phyloP scores from a whole-genome alignment of 2,797 vertebrate genomes.

The Okamejei kenojei region DNA sequence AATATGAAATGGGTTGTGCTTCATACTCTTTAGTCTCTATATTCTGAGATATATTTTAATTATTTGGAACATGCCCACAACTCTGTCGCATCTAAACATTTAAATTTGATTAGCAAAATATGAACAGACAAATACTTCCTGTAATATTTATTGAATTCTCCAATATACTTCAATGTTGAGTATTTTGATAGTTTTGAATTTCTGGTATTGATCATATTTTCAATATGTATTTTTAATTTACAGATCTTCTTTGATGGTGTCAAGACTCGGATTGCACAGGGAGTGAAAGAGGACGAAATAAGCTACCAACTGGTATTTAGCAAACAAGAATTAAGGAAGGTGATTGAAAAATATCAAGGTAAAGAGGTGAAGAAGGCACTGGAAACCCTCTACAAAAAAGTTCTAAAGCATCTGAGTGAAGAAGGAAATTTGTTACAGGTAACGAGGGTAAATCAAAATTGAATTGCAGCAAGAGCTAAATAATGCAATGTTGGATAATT shows the following conservation, averaged over 20 bases:
- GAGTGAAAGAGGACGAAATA: conserved; percentile 51
- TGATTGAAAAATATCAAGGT: conserved; percentile 46
- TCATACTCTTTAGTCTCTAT: neutral
- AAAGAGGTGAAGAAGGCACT: conserved; percentile 49
- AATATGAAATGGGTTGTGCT: neutral
- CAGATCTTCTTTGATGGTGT: conserved; percentile 52
- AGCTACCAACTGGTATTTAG: conserved; percentile 53
- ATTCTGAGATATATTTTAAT: neutral
- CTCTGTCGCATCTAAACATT: neutral
- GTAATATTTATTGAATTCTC: neutral
- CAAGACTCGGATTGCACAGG: conserved; percentile 47
- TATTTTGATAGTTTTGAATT: neutral
- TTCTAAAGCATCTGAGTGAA: conserved; percentile 45
- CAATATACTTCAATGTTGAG: neutral
- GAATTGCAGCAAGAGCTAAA: neutral
- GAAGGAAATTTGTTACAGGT: conserved; percentile 49
- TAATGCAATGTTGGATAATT: neutral
- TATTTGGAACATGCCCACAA: neutral
- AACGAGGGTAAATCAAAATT: neutral
- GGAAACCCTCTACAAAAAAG: conserved; percentile 49
- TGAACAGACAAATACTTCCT: neutral
- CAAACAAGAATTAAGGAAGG: conserved; percentile 53
- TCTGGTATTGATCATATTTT: neutral
- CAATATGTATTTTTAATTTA: neutral
- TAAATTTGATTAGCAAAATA: neutral